These are phyloP conservation scores for Passer domesticus DNA, from an alignment of 2,113 vertebrate genomes.

Conservation along the genomic window DNA sequence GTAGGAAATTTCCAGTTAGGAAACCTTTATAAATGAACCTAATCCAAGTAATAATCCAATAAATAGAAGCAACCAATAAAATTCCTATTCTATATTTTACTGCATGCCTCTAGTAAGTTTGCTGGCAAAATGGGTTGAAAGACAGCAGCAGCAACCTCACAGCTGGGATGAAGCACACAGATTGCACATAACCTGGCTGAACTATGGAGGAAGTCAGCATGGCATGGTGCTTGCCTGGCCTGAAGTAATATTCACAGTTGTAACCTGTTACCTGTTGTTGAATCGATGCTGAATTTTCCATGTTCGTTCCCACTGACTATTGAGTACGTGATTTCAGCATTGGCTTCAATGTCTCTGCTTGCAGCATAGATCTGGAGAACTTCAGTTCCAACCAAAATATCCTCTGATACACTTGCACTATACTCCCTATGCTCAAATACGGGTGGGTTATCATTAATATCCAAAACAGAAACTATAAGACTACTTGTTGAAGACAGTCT, in stretches of 20 bases:
- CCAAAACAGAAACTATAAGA: slow-evolving; percentile 87
- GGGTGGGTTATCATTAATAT: slow-evolving; percentile 97
- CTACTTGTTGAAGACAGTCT: slow-evolving; percentile 79
- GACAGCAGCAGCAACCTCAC: neutral
- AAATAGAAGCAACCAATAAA: neutral
- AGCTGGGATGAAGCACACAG: neutral
- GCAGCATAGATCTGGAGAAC: slow-evolving; percentile 90
- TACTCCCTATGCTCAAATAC: slow-evolving; percentile 96
- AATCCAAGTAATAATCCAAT: neutral
- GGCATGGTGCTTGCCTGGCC: neutral
- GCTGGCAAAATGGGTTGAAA: neutral
- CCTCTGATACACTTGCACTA: slow-evolving; percentile 83
- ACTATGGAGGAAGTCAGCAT: neutral
- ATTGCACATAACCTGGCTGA: neutral
- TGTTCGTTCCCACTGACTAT: slow-evolving; percentile 94
- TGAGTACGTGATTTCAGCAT: slow-evolving; percentile 88
- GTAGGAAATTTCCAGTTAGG: neutral
- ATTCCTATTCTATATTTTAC: neutral
- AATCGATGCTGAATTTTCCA: slow-evolving; percentile 90
- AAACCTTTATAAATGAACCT: neutral
- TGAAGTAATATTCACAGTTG: neutral
- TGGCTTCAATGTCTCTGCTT: slow-evolving; percentile 88
- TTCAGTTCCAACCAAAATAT: slow-evolving; percentile 82
- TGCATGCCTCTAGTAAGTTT: neutral
- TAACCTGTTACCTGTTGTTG: slow-evolving; percentile 81